Evolutionary conservation across 2,797 vertebrate genomes (phyloP), one percentile per base, ranked within the genome.

Genomic region (Hyperoplus lanceolatus): DNA sequence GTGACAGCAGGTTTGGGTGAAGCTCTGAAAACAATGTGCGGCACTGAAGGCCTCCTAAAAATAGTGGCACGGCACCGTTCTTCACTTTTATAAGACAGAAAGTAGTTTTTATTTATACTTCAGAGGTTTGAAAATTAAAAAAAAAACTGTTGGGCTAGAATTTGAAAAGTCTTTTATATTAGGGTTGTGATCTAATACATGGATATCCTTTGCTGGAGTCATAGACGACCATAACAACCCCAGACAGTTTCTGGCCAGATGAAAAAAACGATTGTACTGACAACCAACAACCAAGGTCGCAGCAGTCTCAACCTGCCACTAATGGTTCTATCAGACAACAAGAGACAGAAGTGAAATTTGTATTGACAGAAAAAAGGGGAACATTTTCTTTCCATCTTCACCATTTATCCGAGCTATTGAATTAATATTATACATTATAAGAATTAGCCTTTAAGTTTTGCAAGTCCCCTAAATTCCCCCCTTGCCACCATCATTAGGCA

Each of bases 91-190:
- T 49, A 9, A 60, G 53, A 82, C 65, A 82, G 59, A 83, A 78
- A 76, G 60, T 70, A 8, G 14, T 70, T 51, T 66, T 57, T 77
- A 81, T 83, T 84, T 73, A 58, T 73, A 75, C 71, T 54, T 84
- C 45, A 75, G 49, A 75, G 13, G 16, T 70, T 59, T 38, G n/a
- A 8, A 15, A 38, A 48, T 36, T 18, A 58, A 78, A 77, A 45
- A 79, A 80, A 59, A 50, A 13, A 39, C 1, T 70, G 53, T 49
- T 21, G 45, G 29, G 69, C 36, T 29, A 55, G 11, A 74, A 71
- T 50, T 57, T n/a, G 13, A 11, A 64, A 68, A 45, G 12, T n/a
- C 29, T 61, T 7, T 75, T 72, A 38, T 55, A 65, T 60, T 43
- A 21, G 5, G 4, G 61, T 49, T 9, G 36, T 73, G 48, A 43